Base-by-base conservation (phyloP, 2,113 vertebrate genomes). In the Dicentrarchus labrax region DNA sequence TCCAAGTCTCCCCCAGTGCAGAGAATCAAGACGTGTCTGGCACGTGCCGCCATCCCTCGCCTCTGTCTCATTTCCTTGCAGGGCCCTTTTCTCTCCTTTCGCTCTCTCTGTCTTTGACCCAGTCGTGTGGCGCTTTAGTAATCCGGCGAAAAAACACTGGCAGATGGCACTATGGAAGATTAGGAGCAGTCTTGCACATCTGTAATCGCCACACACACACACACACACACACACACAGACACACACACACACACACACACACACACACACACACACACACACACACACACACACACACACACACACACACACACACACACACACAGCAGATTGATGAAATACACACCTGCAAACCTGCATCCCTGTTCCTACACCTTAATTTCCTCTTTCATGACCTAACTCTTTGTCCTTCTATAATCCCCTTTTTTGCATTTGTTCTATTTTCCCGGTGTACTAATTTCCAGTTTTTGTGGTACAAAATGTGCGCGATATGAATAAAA, bases 81-180 rank as follows among this genome's bases (percentile, higher is more conserved):
- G 16, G 11, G 21, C 60, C 50, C 68, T 15, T 62, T 74, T 77
- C 70, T 82, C 69, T 75, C 47, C 56, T 73, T 81, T 78, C 13
- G 4, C 50, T 75, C 47, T 17, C 11, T 76, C 56, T n/a, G n/a
- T 78, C 60, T 80, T 39, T 90, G 76, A 86, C 80, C 73, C 54
- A 56, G 39, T 19, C 19, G 13, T 83, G 78, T 60, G 75, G 50
- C 0, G 70, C 77, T 87, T 86, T 80, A 61, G 59, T 88, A 88
- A 88, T 89, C 84, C 73, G 9, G 47, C 5, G 0, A 88, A 57
- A 91, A 91, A 86, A 90, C 86, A 86, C 70, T 64, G 89, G 68
- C 90, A 90, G 90, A 93, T 88, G 91, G 83, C 4, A 48, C 50
- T 48, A 24, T 65, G 24, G 76, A 84, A 73, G 85, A 88, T 90